Conservation (phyloP, 1,140 invertebrate genomes). For the Pomacea maculata region DNA sequence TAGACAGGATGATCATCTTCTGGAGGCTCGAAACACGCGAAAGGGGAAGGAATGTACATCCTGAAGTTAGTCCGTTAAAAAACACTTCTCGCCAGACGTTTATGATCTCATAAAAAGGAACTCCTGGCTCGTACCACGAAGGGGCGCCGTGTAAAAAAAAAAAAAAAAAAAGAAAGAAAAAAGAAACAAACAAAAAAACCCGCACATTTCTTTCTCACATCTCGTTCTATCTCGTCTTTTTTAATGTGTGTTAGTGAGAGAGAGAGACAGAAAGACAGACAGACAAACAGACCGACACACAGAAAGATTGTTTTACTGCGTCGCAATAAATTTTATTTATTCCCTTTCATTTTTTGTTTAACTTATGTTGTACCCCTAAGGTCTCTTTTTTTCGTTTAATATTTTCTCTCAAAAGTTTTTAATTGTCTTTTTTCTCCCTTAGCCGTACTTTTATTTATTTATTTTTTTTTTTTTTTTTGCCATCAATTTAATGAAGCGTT, state of each 20-base stretch:
- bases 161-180: neutral
- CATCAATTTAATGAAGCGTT: neutral
- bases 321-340: neutral
- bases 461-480: neutral
- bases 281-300: neutral
- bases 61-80: too few relatives aligned
- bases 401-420: neutral
- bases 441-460: neutral
- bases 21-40: too few relatives aligned
- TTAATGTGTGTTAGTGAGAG: neutral
- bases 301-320: neutral
- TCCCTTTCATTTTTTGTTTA: neutral
- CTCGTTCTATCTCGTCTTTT: neutral
- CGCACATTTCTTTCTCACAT: neutral
- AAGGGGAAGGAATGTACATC: too few relatives aligned
- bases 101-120: too few relatives aligned
- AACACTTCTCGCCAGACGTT: too few relatives aligned
- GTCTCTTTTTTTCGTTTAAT: neutral
- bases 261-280: conserved; percentile 6
- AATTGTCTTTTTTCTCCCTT: neutral
- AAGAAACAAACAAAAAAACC: too few relatives aligned
- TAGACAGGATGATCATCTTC: too few relatives aligned
- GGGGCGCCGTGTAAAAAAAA: neutral
- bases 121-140: too few relatives aligned
- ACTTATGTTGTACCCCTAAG: neutral